Percentiles rank a stretch among this genome's conserved stretches.
Evolutionary conservation across 1,140 invertebrate species (phyloP).

Genomic region (Drosophila virilis): DNA sequence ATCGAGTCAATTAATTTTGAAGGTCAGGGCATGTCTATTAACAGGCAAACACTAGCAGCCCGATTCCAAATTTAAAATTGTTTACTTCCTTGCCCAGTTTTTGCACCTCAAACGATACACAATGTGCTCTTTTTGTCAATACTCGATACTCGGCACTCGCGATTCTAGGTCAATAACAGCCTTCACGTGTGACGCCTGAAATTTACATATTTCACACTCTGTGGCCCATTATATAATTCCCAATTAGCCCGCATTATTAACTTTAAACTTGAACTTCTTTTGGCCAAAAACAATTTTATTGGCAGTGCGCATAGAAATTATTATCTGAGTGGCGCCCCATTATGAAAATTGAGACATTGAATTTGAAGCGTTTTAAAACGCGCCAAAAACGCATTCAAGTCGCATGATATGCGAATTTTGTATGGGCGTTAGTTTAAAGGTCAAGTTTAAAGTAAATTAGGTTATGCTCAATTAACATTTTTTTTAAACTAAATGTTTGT

Average conservation of each 20-base stretch:
- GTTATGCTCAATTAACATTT: background rate
- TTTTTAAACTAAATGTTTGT: too few species aligned
- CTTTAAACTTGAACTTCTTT: slow-evolving; percentile 73
- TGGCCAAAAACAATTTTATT: slow-evolving; percentile 35
- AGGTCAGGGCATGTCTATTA: slow-evolving; percentile 63
- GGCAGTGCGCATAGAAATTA: slow-evolving; percentile 30
- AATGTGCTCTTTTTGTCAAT: slow-evolving; percentile 47
- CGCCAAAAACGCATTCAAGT: slow-evolving; percentile 38
- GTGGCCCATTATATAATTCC: slow-evolving; percentile 55
- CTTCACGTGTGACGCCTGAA: slow-evolving; percentile 31
- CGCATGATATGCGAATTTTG: slow-evolving; percentile 33
- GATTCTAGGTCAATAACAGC: slow-evolving; percentile 64
- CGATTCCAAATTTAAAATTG: slow-evolving; percentile 50
- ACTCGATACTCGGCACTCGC: slow-evolving; percentile 49
- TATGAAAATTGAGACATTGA: slow-evolving; percentile 61
- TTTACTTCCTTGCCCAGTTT: slow-evolving; percentile 73
- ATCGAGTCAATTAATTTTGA: slow-evolving; percentile 75
- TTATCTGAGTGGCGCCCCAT: slow-evolving; percentile 18
- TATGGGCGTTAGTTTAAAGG: slow-evolving; percentile 35
- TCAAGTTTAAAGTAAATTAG: slow-evolving; percentile 28
- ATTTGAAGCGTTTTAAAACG: slow-evolving; percentile 42
- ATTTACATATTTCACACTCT: slow-evolving; percentile 65
- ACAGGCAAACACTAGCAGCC: slow-evolving; percentile 40
- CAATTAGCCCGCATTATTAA: slow-evolving; percentile 73
- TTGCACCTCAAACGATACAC: slow-evolving; percentile 53